Evolutionary conservation across 2,888 invertebrate species (phyloP).

Genomic region (Drosophila sordidula): DNA sequence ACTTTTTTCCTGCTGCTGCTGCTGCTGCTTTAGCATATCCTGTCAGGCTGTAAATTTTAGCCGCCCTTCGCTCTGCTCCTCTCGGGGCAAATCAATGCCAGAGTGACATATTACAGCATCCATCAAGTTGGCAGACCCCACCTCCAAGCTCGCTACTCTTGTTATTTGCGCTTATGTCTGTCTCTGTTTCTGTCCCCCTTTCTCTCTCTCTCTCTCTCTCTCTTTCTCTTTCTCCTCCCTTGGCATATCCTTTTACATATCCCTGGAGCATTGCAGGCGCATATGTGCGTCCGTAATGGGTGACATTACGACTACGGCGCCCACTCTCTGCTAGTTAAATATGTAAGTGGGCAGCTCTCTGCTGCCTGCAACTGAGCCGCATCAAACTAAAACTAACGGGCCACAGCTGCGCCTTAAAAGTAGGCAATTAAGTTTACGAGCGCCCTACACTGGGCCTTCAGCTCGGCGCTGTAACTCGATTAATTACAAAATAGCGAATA

Average conservation of each 20-base stretch:
- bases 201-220: background rate
- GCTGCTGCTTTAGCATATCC: constrained; percentile 7
- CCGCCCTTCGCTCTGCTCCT: constrained; percentile 15
- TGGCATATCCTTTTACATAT: constrained; percentile 71
- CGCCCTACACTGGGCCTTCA: constrained; percentile 40
- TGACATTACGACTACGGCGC: constrained; percentile 62
- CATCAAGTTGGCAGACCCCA: constrained; percentile 66
- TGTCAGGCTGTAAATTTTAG: constrained; percentile 17
- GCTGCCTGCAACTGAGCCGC: constrained; percentile 24
- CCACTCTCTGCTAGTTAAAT: constrained; percentile 19
- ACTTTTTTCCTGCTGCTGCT: constrained; percentile 21
- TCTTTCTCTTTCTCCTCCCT: constrained; percentile 1
- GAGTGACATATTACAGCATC: constrained; percentile 79
- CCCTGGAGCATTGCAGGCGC: constrained; percentile 58
- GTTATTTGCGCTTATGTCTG: constrained; percentile 43
- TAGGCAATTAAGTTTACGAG: constrained; percentile 76
- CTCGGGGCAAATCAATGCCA: constrained; percentile 73
- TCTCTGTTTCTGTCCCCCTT: background rate
- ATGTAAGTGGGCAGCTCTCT: constrained; percentile 4
- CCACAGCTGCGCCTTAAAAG: constrained; percentile 70
- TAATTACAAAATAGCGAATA: constrained; percentile 56
- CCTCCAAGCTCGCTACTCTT: constrained; percentile 13
- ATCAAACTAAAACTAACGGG: constrained; percentile 58
- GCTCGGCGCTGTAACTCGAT: constrained; percentile 51
- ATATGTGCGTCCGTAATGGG: constrained; percentile 66